phyloP scores from a whole-genome alignment of 2,888 invertebrate species.

The Amphipyra berbera region DNA sequence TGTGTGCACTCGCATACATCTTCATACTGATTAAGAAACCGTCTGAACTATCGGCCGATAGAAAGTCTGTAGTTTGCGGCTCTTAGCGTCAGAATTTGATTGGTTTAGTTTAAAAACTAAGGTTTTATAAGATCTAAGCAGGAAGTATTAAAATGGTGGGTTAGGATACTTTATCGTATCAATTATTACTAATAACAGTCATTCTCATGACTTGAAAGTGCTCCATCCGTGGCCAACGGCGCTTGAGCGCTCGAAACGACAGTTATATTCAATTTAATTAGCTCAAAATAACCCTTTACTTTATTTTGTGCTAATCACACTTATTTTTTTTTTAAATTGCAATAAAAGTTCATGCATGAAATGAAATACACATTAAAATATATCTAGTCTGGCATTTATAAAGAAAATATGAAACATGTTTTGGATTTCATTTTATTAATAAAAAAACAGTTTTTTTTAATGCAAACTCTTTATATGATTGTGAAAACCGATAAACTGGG shows the following conservation, averaged over 20 bases:
- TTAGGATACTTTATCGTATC: neutral
- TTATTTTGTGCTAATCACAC: too few relatives aligned
- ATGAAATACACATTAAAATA: neutral
- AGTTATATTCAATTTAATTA: constrained; percentile 8
- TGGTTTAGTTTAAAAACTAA: too few relatives aligned
- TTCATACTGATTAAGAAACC: too few relatives aligned
- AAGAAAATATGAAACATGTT: constrained; percentile 13
- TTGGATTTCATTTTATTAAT: neutral
- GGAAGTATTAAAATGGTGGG: too few relatives aligned
- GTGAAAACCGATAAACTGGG: too few relatives aligned
- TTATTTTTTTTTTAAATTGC: too few relatives aligned
- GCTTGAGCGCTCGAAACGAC: neutral
- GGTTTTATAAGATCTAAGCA: too few relatives aligned
- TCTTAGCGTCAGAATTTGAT: neutral
- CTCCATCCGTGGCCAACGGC: neutral
- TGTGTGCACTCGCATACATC: too few relatives aligned
- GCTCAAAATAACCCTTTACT: neutral
- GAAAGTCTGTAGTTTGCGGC: too few relatives aligned
- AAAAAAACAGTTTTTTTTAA: neutral
- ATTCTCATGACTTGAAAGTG: constrained; percentile 4
- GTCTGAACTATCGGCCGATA: too few relatives aligned
- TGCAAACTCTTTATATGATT: too few relatives aligned
- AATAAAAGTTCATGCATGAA: neutral
- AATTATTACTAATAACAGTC: neutral
- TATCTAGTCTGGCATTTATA: constrained; percentile 9